Conservation (phyloP, 2,888 invertebrate genomes). For the Lasioglossum calceatum region DNA sequence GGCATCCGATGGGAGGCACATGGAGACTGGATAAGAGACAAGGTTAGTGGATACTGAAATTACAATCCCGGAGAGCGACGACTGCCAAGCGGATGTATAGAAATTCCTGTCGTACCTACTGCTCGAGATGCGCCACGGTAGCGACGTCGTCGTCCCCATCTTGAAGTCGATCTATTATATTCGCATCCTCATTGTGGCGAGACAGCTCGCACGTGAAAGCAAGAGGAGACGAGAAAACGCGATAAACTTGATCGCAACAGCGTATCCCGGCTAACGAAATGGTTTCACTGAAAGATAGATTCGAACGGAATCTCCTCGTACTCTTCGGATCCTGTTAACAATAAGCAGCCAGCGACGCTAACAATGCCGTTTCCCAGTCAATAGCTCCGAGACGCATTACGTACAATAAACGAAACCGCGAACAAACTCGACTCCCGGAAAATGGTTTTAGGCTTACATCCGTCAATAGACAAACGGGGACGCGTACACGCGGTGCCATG, state of each 20-base stretch:
- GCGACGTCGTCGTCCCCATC: conserved; percentile 39
- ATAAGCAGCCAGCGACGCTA: conserved; percentile 41
- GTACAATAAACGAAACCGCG: conserved; percentile 29
- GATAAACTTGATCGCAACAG: conserved; percentile 46
- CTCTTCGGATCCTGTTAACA: conserved; percentile 46
- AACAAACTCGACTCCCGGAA: conserved; percentile 35
- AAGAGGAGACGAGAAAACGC: conserved; percentile 34
- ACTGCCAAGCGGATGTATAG: conserved; percentile 48
- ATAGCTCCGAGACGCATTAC: conserved; percentile 34
- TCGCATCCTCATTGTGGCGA: conserved; percentile 46
- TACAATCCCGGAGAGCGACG: conserved; percentile 53
- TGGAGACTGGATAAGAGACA: conserved; percentile 20
- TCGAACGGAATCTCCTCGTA: conserved; percentile 1
- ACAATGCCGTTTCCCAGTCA: conserved; percentile 46
- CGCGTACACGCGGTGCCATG: neutral
- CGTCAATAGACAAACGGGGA: conserved; percentile 7
- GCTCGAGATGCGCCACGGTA: conserved; percentile 39
- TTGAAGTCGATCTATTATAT: conserved; percentile 62
- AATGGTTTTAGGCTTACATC: conserved; percentile 5
- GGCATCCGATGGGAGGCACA: neutral
- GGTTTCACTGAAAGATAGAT: conserved; percentile 37
- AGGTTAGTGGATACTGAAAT: conserved; percentile 58
- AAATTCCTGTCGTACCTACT: conserved; percentile 54
- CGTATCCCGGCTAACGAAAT: conserved; percentile 46
- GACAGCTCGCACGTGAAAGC: conserved; percentile 32